phyloP scores from a whole-genome alignment of 2,888 invertebrate genomes.

The Lasius platythorax region DNA sequence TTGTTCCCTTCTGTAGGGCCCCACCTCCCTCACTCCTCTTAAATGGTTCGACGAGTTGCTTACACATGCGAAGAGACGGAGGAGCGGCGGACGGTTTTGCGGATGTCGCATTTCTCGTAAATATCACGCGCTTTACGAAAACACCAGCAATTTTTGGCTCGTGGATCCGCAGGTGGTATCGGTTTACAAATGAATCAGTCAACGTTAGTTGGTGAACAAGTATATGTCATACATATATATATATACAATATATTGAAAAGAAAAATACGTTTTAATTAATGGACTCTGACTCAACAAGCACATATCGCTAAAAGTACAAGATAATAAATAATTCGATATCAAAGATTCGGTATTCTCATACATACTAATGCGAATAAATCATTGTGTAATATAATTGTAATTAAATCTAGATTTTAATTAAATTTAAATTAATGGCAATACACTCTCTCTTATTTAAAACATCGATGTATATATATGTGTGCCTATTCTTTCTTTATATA shows the following conservation, averaged over 20 bases:
- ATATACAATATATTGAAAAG: not conserved
- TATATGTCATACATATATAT: not conserved
- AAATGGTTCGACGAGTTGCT: conserved; percentile 45
- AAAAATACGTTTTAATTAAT: not conserved
- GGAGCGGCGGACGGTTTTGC: conserved; percentile 57
- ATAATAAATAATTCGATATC: conserved; percentile 3
- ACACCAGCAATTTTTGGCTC: conserved; percentile 18
- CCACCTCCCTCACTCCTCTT: conserved; percentile 47
- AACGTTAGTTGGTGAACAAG: not conserved
- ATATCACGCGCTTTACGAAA: conserved; percentile 29
- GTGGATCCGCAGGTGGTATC: conserved; percentile 7
- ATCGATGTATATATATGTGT: not conserved
- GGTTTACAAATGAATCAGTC: not conserved
- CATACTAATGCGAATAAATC: not conserved
- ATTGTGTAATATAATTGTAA: not conserved
- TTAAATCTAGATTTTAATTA: not conserved
- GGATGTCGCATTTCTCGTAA: conserved; percentile 46
- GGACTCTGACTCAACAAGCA: not conserved
- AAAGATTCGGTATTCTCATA: not conserved
- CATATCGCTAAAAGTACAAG: not conserved
- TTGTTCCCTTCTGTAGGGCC: conserved; percentile 54
- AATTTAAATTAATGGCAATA: not conserved
- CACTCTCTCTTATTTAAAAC: not conserved
- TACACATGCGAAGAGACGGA: conserved; percentile 42
- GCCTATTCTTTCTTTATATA: not conserved